Conservation (phyloP, 2,888 invertebrate genomes). For the Maniola hyperantus region DNA sequence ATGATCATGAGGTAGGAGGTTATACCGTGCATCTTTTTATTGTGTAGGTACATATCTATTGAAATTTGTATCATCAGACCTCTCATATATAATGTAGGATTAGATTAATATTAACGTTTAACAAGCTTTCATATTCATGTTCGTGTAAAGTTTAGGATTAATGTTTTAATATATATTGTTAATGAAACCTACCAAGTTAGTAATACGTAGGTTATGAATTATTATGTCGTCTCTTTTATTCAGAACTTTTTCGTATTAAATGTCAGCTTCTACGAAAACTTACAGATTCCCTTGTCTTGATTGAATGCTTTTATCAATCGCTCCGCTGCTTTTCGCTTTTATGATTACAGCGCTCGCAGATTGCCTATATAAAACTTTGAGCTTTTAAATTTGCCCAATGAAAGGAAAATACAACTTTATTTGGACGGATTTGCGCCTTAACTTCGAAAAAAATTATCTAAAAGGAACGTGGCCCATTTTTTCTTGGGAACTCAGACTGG, state of each 20-base stretch:
- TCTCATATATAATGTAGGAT: too few species aligned
- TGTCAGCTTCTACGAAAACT: background rate
- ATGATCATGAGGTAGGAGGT: too few species aligned
- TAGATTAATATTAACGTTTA: too few species aligned
- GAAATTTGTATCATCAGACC: too few species aligned
- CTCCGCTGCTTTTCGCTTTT: slow-evolving; percentile 16
- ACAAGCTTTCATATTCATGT: too few species aligned
- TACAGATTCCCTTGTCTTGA: slow-evolving; percentile 18
- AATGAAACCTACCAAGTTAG: background rate
- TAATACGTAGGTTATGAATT: background rate
- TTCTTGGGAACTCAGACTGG: background rate
- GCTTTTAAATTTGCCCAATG: slow-evolving; percentile 16
- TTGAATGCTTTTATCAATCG: slow-evolving; percentile 17
- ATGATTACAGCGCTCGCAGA: slow-evolving; percentile 19
- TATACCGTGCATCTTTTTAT: too few species aligned
- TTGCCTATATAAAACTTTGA: slow-evolving; percentile 20
- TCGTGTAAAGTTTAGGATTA: too few species aligned
- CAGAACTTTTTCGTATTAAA: background rate
- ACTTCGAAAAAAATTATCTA: background rate
- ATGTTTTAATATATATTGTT: background rate
- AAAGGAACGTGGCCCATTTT: background rate
- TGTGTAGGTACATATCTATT: too few species aligned
- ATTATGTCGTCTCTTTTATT: background rate
- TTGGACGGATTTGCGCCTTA: slow-evolving; percentile 5
- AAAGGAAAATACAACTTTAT: slow-evolving; percentile 26